Percentiles rank a stretch among this genome's conserved stretches.
These are phyloP conservation scores for Prionace glauca DNA, from an alignment of 2,797 vertebrate genomes.

Conservation along the genomic window DNA sequence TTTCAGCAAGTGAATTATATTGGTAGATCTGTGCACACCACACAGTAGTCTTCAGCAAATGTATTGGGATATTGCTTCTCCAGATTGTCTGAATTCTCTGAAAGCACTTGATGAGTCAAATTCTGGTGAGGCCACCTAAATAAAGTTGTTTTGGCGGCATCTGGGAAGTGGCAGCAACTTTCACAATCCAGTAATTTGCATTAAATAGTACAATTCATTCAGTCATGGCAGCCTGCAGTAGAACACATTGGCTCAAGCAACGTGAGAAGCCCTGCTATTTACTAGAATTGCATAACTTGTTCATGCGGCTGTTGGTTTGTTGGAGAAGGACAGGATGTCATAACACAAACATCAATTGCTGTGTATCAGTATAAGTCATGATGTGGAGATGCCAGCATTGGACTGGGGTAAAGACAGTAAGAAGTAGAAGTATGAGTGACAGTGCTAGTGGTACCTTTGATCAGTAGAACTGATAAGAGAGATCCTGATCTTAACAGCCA, in stretches of 20 bases:
- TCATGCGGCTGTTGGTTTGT: background rate
- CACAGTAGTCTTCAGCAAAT: background rate
- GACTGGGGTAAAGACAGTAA: no score
- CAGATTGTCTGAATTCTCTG: background rate
- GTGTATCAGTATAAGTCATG: background rate
- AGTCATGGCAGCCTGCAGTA: background rate
- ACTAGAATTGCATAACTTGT: background rate
- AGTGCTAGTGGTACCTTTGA: background rate
- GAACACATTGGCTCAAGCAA: background rate
- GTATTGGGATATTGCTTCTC: background rate
- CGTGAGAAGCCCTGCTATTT: background rate
- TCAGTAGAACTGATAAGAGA: background rate
- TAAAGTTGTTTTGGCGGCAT: background rate
- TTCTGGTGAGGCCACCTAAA: background rate
- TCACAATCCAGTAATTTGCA: background rate
- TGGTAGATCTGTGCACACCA: background rate
- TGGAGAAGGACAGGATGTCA: background rate
- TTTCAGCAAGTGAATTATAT: background rate
- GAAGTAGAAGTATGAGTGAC: background rate
- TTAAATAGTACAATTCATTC: background rate
- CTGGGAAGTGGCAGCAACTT: background rate
- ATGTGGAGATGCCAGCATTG: no score
- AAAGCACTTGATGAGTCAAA: background rate
- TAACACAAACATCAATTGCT: background rate
- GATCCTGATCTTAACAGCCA: background rate